These are phyloP conservation scores for Tadarida brasiliensis DNA, from an alignment of 2,797 vertebrate genomes.

Conservation along the genomic window DNA sequence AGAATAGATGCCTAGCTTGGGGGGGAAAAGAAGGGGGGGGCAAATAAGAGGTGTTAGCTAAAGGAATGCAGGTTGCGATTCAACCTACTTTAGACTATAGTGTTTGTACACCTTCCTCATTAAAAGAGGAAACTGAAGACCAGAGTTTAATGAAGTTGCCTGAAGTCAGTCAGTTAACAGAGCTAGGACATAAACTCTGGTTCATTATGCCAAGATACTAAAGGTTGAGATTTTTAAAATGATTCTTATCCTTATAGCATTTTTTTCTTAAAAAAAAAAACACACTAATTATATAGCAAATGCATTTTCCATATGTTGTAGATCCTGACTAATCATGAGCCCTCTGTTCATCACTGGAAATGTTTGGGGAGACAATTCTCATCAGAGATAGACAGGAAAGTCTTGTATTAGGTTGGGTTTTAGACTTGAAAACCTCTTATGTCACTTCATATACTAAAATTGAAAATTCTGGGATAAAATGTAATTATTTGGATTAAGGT, in stretches of 20 bases:
- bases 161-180: neutral
- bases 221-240: neutral
- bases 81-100: neutral
- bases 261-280: neutral
- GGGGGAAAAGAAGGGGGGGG: too few species aligned
- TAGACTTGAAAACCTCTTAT: constrained; percentile 11
- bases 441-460: constrained; percentile 15
- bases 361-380: neutral
- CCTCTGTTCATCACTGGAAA: neutral
- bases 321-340: neutral
- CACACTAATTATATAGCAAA: neutral
- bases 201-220: neutral
- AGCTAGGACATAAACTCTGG: neutral
- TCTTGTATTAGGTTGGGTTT: neutral
- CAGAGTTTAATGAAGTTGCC: neutral
- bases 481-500: neutral
- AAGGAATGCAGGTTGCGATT: neutral
- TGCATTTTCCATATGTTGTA: neutral
- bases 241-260: neutral
- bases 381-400: neutral
- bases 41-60: neutral
- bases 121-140: neutral
- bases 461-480: neutral
- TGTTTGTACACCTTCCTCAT: neutral
- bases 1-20: neutral